These are phyloP conservation scores for Petrocephalus sullivani DNA, from an alignment of 2,797 vertebrate genomes.

Conservation along the genomic window DNA sequence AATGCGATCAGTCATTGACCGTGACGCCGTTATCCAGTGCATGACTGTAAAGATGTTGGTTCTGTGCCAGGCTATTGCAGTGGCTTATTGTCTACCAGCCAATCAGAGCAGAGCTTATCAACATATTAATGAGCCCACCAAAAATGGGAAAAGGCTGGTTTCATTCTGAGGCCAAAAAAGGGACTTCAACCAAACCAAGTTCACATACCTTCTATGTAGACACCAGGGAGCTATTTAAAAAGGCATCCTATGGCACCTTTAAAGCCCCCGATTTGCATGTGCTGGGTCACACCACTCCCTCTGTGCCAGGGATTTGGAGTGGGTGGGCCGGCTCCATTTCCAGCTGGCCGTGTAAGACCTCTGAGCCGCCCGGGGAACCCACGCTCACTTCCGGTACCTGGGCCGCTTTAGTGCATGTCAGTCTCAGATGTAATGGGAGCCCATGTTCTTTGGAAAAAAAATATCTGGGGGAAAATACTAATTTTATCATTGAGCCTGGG, in stretches of 20 bases:
- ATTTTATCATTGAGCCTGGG: neutral
- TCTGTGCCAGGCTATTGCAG: neutral
- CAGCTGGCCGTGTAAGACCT: neutral
- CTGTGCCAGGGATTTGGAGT: neutral
- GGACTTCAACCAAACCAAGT: neutral
- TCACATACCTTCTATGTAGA: neutral
- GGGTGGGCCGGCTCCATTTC: neutral
- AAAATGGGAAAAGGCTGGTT: neutral
- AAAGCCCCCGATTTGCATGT: neutral
- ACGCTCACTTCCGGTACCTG: neutral
- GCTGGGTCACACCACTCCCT: neutral
- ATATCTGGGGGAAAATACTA: neutral
- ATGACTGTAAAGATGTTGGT: neutral
- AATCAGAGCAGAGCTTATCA: neutral
- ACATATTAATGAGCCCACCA: neutral
- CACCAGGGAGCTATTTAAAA: neutral
- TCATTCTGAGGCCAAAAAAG: neutral
- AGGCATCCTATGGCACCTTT: neutral
- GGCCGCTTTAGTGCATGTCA: neutral
- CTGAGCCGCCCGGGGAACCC: neutral
- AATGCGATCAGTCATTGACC: neutral
- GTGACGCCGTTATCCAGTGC: neutral
- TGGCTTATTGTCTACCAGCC: neutral
- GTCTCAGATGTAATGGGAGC: neutral
- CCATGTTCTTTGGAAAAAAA: neutral